Base-by-base conservation (phyloP, 2,888 invertebrate genomes). In the Azorinus chamasolen region DNA sequence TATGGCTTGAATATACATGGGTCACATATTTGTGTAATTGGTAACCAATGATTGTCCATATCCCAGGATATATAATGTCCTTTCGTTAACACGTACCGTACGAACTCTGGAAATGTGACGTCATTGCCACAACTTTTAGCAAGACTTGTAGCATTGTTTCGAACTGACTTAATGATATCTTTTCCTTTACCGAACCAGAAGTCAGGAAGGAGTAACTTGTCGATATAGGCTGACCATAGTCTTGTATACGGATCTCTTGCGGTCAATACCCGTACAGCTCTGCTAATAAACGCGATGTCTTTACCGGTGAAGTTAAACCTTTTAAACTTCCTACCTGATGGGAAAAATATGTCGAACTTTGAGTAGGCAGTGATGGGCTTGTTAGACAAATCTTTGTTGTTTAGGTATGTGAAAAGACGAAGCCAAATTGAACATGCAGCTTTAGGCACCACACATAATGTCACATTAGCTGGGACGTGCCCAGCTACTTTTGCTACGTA, bases 391-490 rank as follows among this genome's bases (percentile, higher is more conserved):
- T 32, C 5, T 32, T 32, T 32, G 32, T 32, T 32, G 32, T 4
- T 32, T 4, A 87, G 51, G 51, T 63, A 84, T 14, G 76, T 72
- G 25, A 88, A 79, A 2, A 88, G 63, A 14, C 84, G 64, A n/a
- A 82, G 80, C 86, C 86, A 88, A 41, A 83, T 79, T 0, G 88
- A 87, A 58, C 84, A 84, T 0, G 87, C 88, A 8, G 78, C 84
- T 53, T 88, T 88, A 1, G 83, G 86, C 1, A 88, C 80, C 6
- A 72, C 69, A 58, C 88, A 88, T 62, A 83, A 87, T 0, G 83
- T 66, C 25, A 78, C 37, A 32, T 75, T 74, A 12, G 48, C 41
- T 10, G 25, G 2, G 27, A 22, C 54, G 37, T 45, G 50, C 5
- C 81, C 81, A 2, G 71, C 62, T n/a, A 81, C 22, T 54, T 6